Base-by-base conservation (phyloP, 2,797 vertebrate genomes). In the Stomatorhinus walkeri region DNA sequence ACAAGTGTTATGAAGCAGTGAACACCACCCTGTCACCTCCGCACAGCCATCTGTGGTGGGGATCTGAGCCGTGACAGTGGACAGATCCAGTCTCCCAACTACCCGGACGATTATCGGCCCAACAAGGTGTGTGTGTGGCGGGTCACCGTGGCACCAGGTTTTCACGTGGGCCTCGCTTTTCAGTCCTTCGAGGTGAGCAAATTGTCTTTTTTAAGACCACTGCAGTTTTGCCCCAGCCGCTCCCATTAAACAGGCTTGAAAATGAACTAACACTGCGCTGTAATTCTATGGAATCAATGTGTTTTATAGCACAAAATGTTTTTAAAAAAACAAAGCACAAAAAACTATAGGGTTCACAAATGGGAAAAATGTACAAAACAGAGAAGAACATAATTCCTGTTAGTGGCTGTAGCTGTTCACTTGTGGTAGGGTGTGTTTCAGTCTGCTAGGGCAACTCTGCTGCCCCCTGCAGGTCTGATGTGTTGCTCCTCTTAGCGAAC, bases 21-120 rank as follows among this genome's bases (percentile, higher is more conserved):
- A 43, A 22, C 1, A 10, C 32, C 36, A 19, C 46, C 24, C 0
- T 48, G 46, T 24, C 81, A 28, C 81, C 48, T 28, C 2, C 3
- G 79, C 59, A 89, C 93, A 99, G 98, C 98, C 91, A 98, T 99
- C 94, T 99, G 98, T 3, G 98, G 98, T 3, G 98, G 98, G 32
- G 97, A 98, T 0, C 96, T 99, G 91, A 97, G 95, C 93, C 98
- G 96, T 92, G 98, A 99, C 94, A 97, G 96, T 0, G 98, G 98
- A 12, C 98, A 99, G 91, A 99, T 99, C 94, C 98, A 99, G 94
- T 99, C 98, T 1, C 98, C 98, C 76, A 99, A 99, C 92, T 99
- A 99, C 91, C 98, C 98, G 0, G 98, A 99, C 0, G 98, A 99
- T 92, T 99, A 99, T 91, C 95, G 98, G 93, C 98, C 98, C 90